Conservation (phyloP, 2,888 invertebrate genomes). For the Sturmia bella region DNA sequence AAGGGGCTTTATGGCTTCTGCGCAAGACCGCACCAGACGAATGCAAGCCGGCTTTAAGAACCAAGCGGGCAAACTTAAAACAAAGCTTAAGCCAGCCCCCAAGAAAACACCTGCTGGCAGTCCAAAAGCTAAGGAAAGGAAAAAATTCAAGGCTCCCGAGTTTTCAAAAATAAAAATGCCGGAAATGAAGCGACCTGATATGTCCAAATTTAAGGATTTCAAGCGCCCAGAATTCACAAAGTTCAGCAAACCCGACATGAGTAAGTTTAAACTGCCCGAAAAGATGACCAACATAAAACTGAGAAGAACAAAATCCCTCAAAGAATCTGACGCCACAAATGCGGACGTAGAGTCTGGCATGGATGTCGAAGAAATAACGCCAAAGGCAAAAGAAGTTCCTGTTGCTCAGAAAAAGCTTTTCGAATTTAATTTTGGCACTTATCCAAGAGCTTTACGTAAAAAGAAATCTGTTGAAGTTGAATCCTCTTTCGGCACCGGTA, state of each 20-base stretch:
- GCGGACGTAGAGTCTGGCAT: constrained; percentile 75
- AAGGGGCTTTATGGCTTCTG: constrained; percentile 82
- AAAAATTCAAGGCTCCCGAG: constrained; percentile 80
- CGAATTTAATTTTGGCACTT: constrained; percentile 89
- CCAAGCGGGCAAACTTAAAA: constrained; percentile 88
- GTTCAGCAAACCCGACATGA: constrained; percentile 84
- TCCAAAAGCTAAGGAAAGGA: constrained; percentile 79
- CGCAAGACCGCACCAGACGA: constrained; percentile 83
- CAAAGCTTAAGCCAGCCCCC: constrained; percentile 84
- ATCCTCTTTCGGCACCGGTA: constrained; percentile 75
- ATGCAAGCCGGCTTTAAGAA: constrained; percentile 86
- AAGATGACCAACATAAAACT: constrained; percentile 85
- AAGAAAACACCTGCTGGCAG: constrained; percentile 78
- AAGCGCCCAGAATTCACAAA: constrained; percentile 82
- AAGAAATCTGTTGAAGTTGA: constrained; percentile 75
- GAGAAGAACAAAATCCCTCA: constrained; percentile 82
- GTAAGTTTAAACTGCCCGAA: constrained; percentile 85
- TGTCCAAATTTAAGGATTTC: constrained; percentile 82
- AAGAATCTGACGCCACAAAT: constrained; percentile 76
- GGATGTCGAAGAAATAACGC: constrained; percentile 82
- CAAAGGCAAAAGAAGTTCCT: constrained; percentile 83
- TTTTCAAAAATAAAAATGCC: constrained; percentile 82
- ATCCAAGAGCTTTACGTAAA: constrained; percentile 86
- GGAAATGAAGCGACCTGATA: constrained; percentile 82
- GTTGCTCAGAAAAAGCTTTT: constrained; percentile 84